Conservation (phyloP, 2,888 invertebrate species). For the Idaea dimidiata region DNA sequence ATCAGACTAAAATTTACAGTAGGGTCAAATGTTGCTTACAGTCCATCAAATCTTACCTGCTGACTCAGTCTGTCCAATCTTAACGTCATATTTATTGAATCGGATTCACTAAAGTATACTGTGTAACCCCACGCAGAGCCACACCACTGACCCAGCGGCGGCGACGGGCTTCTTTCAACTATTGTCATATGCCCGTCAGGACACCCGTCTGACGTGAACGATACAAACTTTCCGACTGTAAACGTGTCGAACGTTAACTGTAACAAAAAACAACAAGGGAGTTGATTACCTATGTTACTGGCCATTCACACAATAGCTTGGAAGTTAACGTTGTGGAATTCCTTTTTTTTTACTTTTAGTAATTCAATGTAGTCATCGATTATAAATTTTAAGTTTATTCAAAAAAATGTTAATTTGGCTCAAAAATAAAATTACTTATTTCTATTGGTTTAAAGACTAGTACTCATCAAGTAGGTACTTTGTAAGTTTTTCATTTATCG, state of each 20-base stretch:
- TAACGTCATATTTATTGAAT: constrained; percentile 88
- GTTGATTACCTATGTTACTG: not conserved
- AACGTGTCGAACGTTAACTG: constrained; percentile 92
- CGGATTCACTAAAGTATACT: constrained; percentile 91
- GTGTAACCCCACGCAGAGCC: constrained; percentile 92
- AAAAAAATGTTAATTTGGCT: not conserved
- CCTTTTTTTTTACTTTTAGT: no score
- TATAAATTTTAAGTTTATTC: no score
- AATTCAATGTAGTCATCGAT: no score
- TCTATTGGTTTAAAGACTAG: not conserved
- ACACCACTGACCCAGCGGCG: constrained; percentile 90
- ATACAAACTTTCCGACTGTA: constrained; percentile 89
- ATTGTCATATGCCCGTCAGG: constrained; percentile 92
- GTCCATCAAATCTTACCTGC: constrained; percentile 83
- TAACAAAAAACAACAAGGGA: constrained; percentile 42
- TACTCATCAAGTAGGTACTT: not conserved
- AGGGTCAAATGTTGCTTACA: no score
- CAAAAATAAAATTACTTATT: not conserved
- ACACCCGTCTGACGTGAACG: constrained; percentile 88
- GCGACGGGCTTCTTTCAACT: constrained; percentile 85
- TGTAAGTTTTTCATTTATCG: not conserved
- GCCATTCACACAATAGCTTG: no score
- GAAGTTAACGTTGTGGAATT: no score
- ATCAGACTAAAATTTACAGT: no score
- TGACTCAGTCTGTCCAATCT: constrained; percentile 85